Evolutionary conservation across 2,797 vertebrate genomes (phyloP).

Genomic region (Halcyon badia): DNA sequence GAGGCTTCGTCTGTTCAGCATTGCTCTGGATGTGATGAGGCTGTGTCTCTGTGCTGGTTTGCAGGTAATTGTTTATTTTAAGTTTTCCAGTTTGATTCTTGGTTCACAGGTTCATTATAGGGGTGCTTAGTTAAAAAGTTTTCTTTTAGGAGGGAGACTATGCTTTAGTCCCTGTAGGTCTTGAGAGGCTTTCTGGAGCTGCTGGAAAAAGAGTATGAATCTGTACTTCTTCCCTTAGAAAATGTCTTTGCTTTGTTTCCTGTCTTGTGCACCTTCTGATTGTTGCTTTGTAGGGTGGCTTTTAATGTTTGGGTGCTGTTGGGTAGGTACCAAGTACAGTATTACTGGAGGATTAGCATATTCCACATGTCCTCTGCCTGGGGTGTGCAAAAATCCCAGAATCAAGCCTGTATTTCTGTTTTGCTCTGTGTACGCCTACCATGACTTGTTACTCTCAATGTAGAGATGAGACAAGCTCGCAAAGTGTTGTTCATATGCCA

Average conservation of each 20-base stretch:
- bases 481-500: not conserved
- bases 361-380: not conserved
- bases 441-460: rapidly evolving
- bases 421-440: not conserved
- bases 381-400: not conserved
- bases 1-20: rapidly evolving
- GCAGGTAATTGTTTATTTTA: not conserved
- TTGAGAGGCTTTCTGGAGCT: not conserved
- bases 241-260: not conserved
- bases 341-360: not conserved
- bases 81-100: rapidly evolving
- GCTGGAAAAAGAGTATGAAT: not conserved
- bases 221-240: not conserved
- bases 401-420: not conserved
- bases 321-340: not conserved
- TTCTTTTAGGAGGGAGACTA: rapidly evolving
- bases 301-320: not conserved
- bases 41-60: rapidly evolving
- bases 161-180: not conserved
- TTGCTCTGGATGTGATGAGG: rapidly evolving
- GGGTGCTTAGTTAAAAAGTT: not conserved
- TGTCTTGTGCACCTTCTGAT: not conserved
- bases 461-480: not conserved
- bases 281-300: not conserved
- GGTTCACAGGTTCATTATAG: rapidly evolving